Base-by-base conservation (phyloP, 2,888 invertebrate genomes). In the Tortrix viridana region DNA sequence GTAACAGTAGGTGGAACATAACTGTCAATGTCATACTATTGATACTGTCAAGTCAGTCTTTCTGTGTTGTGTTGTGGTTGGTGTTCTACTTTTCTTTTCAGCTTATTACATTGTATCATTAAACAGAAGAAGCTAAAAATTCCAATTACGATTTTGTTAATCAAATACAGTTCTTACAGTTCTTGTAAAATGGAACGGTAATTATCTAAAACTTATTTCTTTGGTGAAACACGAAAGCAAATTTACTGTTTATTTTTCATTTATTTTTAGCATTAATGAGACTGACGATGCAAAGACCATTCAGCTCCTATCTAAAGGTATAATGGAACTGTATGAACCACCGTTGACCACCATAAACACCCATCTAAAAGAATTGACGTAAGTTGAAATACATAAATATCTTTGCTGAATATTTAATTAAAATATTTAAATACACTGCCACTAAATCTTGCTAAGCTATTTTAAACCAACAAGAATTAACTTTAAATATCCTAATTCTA, bases 281-380 rank as follows among this genome's bases (percentile, higher is more conserved):
- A 63, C 78, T 61, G 85, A 88, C 16, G 85, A 89, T 43, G 71
- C 77, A 1, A 85, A 85, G 69, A 84, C 85, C 43, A 80, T 89
- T 18, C 80, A 85, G 65, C 71, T 84, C 7, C 69, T 92, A 49
- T 83, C 90, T 1, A 88, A 89, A 71, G 92, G 92, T 18, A 69
- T 92, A 9, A 71, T 92, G 71, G 89, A 90, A 65, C 67, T 89
- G 43, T 92, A 92, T 65, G 89, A 92, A 72, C 89, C 92, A 7
- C 92, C 92, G 1, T 71, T 92, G 41, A 82, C 84, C 0, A 89
- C 90, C 1, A 88, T 92, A 65, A 88, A 88, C 53, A 88, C 88
- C 6, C 90, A 89, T 80, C 74, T 92, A 49, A 88, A 86, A 66
- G 92, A 92, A 69, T 74, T 92, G 71, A 92, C 87, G 92, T 92